phyloP scores from a whole-genome alignment of 2,888 invertebrate species.

The Hoplodrina ambigua region DNA sequence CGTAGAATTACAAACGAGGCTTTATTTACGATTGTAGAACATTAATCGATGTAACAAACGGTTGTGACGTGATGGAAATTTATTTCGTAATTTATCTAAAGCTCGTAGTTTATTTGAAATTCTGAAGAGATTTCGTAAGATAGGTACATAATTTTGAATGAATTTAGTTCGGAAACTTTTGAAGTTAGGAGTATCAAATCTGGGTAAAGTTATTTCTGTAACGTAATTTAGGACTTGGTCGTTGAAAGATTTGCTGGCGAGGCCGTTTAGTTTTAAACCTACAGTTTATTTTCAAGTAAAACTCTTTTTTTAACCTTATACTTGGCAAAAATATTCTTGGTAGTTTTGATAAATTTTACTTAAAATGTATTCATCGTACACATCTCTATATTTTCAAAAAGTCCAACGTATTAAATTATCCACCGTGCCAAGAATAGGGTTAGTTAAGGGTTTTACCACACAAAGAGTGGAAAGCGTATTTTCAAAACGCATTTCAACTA shows the following conservation, averaged over 20 bases:
- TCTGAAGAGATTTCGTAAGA: conserved; percentile 25
- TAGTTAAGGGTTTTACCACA: background rate
- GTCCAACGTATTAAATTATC: too few species aligned
- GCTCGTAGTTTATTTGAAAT: conserved; percentile 24
- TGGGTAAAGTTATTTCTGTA: conserved; percentile 41
- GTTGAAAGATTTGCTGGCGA: conserved; percentile 21
- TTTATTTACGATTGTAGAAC: conserved; percentile 36
- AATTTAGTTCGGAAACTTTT: conserved; percentile 45
- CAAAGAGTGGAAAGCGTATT: background rate
- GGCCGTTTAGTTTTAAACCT: conserved; percentile 11
- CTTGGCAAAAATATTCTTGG: too few species aligned
- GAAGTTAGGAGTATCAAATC: conserved; percentile 51
- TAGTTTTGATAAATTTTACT: too few species aligned
- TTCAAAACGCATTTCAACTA: background rate
- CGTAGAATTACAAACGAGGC: conserved; percentile 33
- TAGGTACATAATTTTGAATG: conserved; percentile 37
- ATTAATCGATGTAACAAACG: conserved; percentile 26
- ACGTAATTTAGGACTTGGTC: conserved; percentile 26
- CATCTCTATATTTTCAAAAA: too few species aligned
- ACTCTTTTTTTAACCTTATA: background rate
- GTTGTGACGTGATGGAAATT: conserved; percentile 29
- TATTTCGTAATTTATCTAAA: conserved; percentile 28
- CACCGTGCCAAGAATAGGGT: too few species aligned
- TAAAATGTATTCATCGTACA: too few species aligned
- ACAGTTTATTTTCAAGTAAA: conserved; percentile 14